Evolutionary conservation across 1,140 invertebrate species (phyloP), one percentile per base, ranked within the genome.

Genomic region (Halictus rubicundus): DNA sequence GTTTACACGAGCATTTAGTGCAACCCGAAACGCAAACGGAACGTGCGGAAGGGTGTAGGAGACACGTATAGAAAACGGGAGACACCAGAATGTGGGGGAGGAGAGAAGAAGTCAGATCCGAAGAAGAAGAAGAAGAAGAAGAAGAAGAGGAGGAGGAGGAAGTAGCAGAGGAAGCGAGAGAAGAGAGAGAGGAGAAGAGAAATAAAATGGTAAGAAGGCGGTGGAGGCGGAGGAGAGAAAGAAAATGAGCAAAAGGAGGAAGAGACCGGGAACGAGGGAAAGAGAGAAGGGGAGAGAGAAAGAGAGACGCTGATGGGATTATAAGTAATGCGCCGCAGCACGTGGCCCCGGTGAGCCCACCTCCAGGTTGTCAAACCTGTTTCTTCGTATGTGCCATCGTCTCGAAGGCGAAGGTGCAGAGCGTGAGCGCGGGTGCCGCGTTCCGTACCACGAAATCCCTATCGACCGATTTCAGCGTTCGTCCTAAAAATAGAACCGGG

Each of bases 351-450:
- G 87, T 89, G 84, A 87, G 86, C 89, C 88, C 86, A 89, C 89
- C 87, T 90, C 88, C 89, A 89, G 88, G 87, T 92, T 92, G 92
- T 92, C 91, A 92, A 93, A 92, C 92, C 92, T 91, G 91, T 92
- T 93, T 91, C 85, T 84, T 87, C 84, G 75, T 86, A 82, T 86
- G 78, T 88, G 84, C 85, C 83, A 88, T 84, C 85, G 78, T 87
- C 86, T 85, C 80, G 85, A 86, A 86, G 82, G 75, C 82, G 82
- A 84, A 86, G 85, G 84, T 86, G 85, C 85, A 86, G 76, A 83
- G 76, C 81, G 73, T 68, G 76, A 83, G 84, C 71, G 81, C 86
- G 83, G 68, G 86, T 85, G 87, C 85, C 85, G 89, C 19, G 49
- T 87, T 32, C 74, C 86, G 87, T 86, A 79, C 81, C 83, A 83